Evolutionary conservation across 2,113 vertebrate genomes (phyloP), one percentile per base, ranked within the genome.

Genomic region (Dunckerocampus dactyliophorus): DNA sequence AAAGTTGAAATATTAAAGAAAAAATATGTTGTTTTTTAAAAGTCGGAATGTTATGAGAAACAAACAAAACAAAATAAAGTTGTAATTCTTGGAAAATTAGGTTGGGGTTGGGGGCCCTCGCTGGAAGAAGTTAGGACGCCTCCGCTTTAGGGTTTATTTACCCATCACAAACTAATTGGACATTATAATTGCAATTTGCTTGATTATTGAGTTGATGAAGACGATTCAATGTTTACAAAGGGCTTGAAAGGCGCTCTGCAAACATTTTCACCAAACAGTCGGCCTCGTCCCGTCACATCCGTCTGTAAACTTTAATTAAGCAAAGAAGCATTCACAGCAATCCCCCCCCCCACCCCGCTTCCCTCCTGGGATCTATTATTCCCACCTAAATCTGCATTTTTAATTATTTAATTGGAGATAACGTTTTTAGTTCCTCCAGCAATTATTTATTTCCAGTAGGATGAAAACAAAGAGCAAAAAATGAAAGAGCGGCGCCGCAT

Each of bases 201-300:
- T 86, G 88, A 92, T 90, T 89, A 91, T 90, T 87, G 82, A 89
- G 81, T 87, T 85, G 87, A 91, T 91, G 90, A 91, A 84, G 85
- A 87, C 71, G 48, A 69, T 75, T 83, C 85, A 88, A 84, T 89
- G 88, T 90, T 88, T 87, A 84, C 84, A 89, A 87, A 85, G 75
- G 76, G 79, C 62, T 67, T 87, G 72, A 69, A 82, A 85, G 49
- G 74, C 81, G 67, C 83, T 86, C 81, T 56, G 87, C 83, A 90
- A 89, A 89, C 84, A 87, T 87, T 85, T 81, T 79, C 74, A 77
- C 66, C 87, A 86, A 86, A 81, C 84, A 78, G 81, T 72, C 72
- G 76, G 78, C 72, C 47, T 74, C 80, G 77, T 85, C 86, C 82
- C 75, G 75, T 86, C 86, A 80, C 78, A 80, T 80, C 73, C 79